A percentile compares a stretch with the other conserved stretches of the same genome.
These are phyloP conservation scores for Drosophila littoralis DNA, from an alignment of 1,140 invertebrate genomes.

Conservation along the genomic window DNA sequence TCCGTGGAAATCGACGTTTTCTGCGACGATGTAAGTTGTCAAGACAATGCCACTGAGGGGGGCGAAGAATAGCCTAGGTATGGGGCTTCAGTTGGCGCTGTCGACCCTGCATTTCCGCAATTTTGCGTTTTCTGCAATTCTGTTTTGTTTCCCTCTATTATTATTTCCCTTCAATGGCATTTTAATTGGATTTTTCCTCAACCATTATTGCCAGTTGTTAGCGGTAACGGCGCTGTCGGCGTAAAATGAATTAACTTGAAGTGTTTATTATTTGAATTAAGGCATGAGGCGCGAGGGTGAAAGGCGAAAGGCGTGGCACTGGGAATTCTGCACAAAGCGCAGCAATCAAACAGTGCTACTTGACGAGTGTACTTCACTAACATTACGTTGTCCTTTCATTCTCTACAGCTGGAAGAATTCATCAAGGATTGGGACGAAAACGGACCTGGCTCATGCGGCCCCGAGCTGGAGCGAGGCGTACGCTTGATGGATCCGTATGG, in stretches of 20 bases:
- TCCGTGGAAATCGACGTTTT: constrained; percentile 90
- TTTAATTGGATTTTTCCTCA: constrained; percentile 84
- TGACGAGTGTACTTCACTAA: constrained; percentile 39
- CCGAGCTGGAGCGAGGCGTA: constrained; percentile 90
- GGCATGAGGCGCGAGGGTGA: constrained; percentile 21
- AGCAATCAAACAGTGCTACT: constrained; percentile 34
- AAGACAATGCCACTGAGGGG: constrained; percentile 5
- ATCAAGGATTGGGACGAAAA: constrained; percentile 89
- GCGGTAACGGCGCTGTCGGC: constrained; percentile 61
- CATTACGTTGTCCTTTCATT: constrained; percentile 9
- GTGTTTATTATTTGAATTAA: constrained; percentile 84
- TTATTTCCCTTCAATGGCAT: constrained; percentile 84
- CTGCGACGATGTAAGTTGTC: constrained; percentile 85
- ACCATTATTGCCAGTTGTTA: constrained; percentile 83
- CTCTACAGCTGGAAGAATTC: constrained; percentile 87
- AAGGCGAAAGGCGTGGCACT: background rate
- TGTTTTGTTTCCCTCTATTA: constrained; percentile 82
- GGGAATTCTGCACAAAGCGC: constrained; percentile 27
- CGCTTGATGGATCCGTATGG: constrained; percentile 89
- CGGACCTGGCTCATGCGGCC: constrained; percentile 91
- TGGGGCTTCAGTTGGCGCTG: constrained; percentile 17
- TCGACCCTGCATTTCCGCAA: constrained; percentile 72
- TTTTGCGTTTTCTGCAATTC: constrained; percentile 76
- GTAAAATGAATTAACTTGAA: constrained; percentile 84
- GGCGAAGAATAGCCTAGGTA: too few species aligned